phyloP scores from a whole-genome alignment of 2,888 invertebrate species.

The Drosophila melanocephala region DNA sequence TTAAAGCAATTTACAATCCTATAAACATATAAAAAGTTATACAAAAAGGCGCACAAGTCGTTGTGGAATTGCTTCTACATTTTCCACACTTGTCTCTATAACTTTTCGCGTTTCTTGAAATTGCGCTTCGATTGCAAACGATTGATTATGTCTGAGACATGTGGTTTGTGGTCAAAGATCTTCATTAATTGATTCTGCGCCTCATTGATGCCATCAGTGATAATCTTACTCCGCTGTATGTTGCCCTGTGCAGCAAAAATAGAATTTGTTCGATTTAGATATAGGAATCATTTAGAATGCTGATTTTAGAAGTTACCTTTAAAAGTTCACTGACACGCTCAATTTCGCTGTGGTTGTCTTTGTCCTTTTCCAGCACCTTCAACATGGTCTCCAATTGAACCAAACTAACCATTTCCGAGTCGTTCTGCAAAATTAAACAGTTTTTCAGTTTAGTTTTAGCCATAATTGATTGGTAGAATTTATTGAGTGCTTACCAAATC shows the following conservation, averaged over 20 bases:
- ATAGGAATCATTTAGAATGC: not conserved
- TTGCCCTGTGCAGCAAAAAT: slow-evolving; percentile 89
- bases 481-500: slow-evolving; percentile 89
- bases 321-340: slow-evolving; percentile 88
- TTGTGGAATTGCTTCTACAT: slow-evolving; percentile 32
- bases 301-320: slow-evolving; percentile 86
- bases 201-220: slow-evolving; percentile 96
- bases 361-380: slow-evolving; percentile 85
- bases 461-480: not conserved
- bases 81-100: slow-evolving; percentile 62
- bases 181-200: slow-evolving; percentile 94
- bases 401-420: slow-evolving; percentile 86
- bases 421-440: slow-evolving; percentile 84
- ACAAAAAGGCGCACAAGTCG: slow-evolving; percentile 39
- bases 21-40: slow-evolving; percentile 27
- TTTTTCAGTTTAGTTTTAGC: not conserved
- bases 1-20: slow-evolving; percentile 45
- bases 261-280: not conserved
- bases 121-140: slow-evolving; percentile 96
- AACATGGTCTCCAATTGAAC: slow-evolving; percentile 83
- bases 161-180: slow-evolving; percentile 95
- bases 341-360: slow-evolving; percentile 85
- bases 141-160: slow-evolving; percentile 94
- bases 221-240: slow-evolving; percentile 96
- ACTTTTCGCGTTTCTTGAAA: slow-evolving; percentile 95